Conservation (phyloP, 2,888 invertebrate species). For the Melipona beecheii region DNA sequence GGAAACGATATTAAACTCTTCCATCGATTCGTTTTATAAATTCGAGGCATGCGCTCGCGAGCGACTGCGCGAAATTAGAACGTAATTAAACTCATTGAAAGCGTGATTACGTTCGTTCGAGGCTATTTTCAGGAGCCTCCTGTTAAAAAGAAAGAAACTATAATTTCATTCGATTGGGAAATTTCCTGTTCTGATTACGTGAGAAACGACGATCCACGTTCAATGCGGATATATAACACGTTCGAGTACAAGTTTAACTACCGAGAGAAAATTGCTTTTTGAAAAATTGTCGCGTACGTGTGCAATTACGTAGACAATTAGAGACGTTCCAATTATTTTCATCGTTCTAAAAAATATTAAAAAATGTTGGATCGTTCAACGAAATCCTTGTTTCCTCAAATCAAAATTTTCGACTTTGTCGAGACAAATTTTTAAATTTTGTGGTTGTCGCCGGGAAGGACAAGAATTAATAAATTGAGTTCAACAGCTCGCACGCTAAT, state of each 20-base stretch:
- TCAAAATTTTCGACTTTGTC: too few species aligned
- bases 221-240: too few species aligned
- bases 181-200: neutral
- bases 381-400: too few species aligned
- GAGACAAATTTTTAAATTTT: too few species aligned
- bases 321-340: too few species aligned
- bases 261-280: neutral
- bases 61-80: neutral
- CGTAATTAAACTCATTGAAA: neutral
- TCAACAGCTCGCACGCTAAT: too few species aligned
- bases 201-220: too few species aligned
- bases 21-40: slow-evolving; percentile 6
- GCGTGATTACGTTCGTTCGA: neutral
- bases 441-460: too few species aligned
- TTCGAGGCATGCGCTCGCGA: neutral
- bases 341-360: too few species aligned
- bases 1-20: neutral
- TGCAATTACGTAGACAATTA: too few species aligned
- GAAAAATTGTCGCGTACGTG: neutral
- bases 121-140: neutral
- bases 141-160: neutral
- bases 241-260: neutral
- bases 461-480: too few species aligned
- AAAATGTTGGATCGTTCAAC: too few species aligned
- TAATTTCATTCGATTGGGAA: neutral